phyloP scores from a whole-genome alignment of 2,888 invertebrate species.

The Chalcosyrphus nemorum region DNA sequence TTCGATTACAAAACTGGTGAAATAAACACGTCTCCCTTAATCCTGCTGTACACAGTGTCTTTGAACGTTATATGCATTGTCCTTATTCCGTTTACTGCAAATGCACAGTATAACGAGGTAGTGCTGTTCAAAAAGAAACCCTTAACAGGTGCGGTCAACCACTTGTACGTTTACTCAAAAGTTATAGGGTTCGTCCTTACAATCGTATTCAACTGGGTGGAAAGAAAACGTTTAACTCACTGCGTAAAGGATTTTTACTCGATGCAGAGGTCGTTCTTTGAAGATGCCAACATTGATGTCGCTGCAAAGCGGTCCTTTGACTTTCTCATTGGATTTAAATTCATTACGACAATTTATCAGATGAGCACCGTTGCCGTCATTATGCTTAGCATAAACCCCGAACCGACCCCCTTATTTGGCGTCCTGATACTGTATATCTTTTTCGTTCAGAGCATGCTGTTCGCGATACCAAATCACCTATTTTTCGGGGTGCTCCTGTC shows the following conservation, averaged over 20 bases:
- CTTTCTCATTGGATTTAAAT: neutral
- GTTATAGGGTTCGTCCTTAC: neutral
- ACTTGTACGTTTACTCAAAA: neutral
- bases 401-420: neutral
- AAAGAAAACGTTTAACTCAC: neutral
- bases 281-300: neutral
- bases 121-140: conserved; percentile 7
- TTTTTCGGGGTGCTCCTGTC: neutral
- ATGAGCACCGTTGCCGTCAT: neutral
- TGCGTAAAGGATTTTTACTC: neutral
- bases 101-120: neutral
- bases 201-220: neutral
- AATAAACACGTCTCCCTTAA: neutral
- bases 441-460: neutral
- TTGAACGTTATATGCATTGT: neutral
- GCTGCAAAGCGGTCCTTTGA: neutral
- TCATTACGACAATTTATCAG: neutral
- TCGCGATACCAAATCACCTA: neutral
- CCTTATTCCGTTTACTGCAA: neutral
- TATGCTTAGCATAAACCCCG: neutral
- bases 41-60: neutral
- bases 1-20: conserved; percentile 9
- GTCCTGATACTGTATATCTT: neutral
- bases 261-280: neutral
- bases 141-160: neutral